These are phyloP conservation scores for Caloenas nicobarica DNA, from an alignment of 2,113 vertebrate species.

Conservation along the genomic window DNA sequence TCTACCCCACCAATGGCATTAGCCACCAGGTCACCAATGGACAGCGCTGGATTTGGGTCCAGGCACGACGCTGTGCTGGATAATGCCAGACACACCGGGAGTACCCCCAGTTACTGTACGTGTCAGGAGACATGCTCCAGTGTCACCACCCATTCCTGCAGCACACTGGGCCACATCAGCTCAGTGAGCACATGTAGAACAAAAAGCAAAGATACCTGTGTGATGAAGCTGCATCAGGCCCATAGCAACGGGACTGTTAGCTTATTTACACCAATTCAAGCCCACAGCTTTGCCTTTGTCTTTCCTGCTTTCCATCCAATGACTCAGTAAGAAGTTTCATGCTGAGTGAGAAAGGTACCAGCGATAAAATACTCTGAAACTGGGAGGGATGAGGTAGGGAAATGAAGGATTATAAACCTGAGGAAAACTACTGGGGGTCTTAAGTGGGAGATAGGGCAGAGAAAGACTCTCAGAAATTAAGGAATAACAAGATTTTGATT, in stretches of 20 bases:
- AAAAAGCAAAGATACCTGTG: background rate
- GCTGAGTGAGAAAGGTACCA: background rate
- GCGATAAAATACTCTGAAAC: background rate
- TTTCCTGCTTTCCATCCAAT: background rate
- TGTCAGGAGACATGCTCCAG: background rate
- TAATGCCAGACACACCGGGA: fast-evolving
- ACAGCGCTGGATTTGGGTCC: background rate
- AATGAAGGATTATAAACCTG: background rate
- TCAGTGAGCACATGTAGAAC: background rate
- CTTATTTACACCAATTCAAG: background rate
- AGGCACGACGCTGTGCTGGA: background rate
- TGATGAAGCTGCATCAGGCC: background rate
- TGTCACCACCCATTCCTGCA: background rate
- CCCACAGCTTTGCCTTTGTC: background rate
- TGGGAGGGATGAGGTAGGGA: background rate
- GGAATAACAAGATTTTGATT: background rate
- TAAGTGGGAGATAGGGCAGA: background rate
- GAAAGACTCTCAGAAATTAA: background rate
- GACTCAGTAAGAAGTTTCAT: background rate
- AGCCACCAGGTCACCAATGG: background rate
- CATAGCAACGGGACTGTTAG: fast-evolving
- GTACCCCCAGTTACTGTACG: background rate
- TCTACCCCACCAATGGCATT: background rate
- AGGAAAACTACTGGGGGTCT: background rate
- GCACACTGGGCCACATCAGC: background rate